Evolutionary conservation across 2,797 vertebrate genomes (phyloP).

Genomic region (Notamacropus eugenii): DNA sequence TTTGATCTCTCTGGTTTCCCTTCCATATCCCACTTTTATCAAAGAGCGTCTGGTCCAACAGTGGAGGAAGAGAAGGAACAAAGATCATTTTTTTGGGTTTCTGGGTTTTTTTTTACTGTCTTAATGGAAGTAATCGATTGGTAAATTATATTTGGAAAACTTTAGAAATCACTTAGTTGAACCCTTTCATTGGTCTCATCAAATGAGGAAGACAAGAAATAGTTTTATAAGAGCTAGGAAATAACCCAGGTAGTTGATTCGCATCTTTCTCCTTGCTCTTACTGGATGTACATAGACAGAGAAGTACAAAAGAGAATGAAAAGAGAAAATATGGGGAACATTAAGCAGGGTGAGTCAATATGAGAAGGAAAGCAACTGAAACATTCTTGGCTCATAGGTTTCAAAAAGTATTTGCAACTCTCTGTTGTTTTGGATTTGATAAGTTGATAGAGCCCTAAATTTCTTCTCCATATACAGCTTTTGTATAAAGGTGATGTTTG

Average conservation of each 20-base stretch:
- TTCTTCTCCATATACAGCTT: constrained; percentile 5
- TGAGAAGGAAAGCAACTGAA: neutral
- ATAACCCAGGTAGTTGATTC: constrained; percentile 9
- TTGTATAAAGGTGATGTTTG: neutral
- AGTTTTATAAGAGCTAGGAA: neutral
- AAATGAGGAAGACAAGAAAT: neutral
- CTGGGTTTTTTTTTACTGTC: neutral
- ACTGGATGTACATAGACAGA: neutral
- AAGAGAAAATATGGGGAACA: neutral
- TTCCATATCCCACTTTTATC: neutral
- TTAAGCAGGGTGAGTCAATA: constrained; percentile 3
- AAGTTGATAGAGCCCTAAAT: constrained; percentile 22
- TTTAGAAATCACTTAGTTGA: neutral
- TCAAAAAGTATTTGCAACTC: constrained; percentile 4
- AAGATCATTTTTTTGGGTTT: neutral
- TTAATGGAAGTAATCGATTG: neutral
- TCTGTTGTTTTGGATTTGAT: neutral
- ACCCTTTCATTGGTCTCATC: neutral
- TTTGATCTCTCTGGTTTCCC: neutral
- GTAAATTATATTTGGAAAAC: neutral
- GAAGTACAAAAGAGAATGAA: neutral
- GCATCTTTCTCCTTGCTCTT: constrained; percentile 20
- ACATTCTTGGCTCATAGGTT: constrained; percentile 5
- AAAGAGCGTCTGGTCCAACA: neutral
- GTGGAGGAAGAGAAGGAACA: neutral